phyloP scores from a whole-genome alignment of 1,140 invertebrate genomes.

The Megathymus violae region DNA sequence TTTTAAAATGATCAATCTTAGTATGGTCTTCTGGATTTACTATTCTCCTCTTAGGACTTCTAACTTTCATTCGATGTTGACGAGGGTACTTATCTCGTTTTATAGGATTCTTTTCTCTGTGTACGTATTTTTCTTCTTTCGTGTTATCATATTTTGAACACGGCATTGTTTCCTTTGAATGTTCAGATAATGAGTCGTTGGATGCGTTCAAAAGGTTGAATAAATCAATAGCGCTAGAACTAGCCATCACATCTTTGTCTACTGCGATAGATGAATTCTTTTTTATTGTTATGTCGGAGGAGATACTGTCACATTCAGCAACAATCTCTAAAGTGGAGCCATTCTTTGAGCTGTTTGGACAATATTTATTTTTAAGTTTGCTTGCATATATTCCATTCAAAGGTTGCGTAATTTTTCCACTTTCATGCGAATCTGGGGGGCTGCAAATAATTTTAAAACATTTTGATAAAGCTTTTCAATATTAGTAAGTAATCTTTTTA shows the following conservation, averaged over 20 bases:
- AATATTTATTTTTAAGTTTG: constrained; percentile 48
- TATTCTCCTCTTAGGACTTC: constrained; percentile 63
- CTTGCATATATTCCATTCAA: background rate
- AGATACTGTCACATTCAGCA: constrained; percentile 20
- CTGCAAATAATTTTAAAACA: constrained; percentile 3
- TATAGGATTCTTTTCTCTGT: constrained; percentile 41
- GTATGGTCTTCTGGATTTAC: constrained; percentile 32
- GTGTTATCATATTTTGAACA: constrained; percentile 31
- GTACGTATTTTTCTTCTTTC: constrained; percentile 21
- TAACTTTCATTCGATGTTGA: constrained; percentile 67
- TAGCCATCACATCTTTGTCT: constrained; percentile 62
- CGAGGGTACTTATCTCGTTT: constrained; percentile 52
- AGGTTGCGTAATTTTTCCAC: background rate
- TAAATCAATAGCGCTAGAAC: constrained; percentile 61
- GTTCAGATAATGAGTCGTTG: constrained; percentile 16
- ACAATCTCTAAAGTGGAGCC: constrained; percentile 37
- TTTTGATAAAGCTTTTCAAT: too few relatives aligned
- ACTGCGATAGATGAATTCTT: constrained; percentile 28
- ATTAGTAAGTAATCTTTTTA: too few relatives aligned
- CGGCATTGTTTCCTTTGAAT: constrained; percentile 33
- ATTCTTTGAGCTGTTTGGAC: constrained; percentile 50
- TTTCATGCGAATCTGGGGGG: constrained; percentile 6
- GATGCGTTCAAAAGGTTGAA: constrained; percentile 41
- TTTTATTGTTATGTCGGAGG: constrained; percentile 17
- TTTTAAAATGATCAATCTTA: constrained; percentile 40